Conservation (phyloP, 2,113 vertebrate species). For the Pollimyrus isidori region DNA sequence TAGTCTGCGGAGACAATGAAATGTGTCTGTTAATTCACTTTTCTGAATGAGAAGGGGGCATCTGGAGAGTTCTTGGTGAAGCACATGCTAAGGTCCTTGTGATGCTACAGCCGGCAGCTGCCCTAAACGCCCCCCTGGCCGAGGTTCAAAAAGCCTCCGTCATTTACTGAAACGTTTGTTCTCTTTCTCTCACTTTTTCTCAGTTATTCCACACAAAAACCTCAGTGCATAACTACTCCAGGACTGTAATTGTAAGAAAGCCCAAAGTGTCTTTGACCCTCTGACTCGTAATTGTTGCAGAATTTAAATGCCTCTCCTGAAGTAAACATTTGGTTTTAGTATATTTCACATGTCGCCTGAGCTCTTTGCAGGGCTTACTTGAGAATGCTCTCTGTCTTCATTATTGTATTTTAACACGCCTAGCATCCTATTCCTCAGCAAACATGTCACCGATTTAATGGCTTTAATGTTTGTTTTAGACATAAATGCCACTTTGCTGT, state of each 20-base stretch:
- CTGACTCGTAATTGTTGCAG: background rate
- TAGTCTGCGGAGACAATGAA: background rate
- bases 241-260: background rate
- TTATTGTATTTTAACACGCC: background rate
- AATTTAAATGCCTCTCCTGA: background rate
- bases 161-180: background rate
- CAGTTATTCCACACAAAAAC: background rate
- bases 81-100: background rate
- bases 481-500: background rate
- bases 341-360: background rate
- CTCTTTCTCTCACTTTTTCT: background rate
- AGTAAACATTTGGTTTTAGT: background rate
- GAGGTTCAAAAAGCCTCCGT: background rate
- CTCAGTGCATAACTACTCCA: background rate
- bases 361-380: background rate
- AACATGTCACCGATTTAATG: background rate
- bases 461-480: background rate
- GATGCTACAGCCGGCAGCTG: background rate
- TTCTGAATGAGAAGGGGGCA: background rate
- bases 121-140: background rate
- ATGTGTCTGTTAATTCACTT: background rate
- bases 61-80: background rate
- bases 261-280: background rate
- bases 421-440: background rate
- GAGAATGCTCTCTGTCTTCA: background rate